phyloP scores from a whole-genome alignment of 2,888 invertebrate species.

The Perdita meconis region DNA sequence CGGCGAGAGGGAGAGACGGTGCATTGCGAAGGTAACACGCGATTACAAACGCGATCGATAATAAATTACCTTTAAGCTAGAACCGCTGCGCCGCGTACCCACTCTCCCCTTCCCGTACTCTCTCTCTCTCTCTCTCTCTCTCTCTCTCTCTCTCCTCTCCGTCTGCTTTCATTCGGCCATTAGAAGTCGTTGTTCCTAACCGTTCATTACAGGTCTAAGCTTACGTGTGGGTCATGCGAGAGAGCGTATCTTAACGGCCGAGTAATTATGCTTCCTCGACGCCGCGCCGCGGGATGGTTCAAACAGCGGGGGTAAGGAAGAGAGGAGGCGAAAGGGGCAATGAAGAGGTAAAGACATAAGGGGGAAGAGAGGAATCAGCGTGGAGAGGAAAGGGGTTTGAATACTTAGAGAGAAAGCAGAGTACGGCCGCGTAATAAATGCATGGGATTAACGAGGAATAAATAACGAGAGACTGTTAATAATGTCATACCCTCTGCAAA shows the following conservation, averaged over 20 bases:
- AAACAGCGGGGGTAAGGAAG: conserved; percentile 10
- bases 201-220: conserved; percentile 69
- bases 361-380: conserved; percentile 16
- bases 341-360: too few species aligned
- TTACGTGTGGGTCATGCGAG: conserved; percentile 63
- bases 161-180: conserved; percentile 64
- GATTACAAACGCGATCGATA: conserved; percentile 72
- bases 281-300: conserved; percentile 28
- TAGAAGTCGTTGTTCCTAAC: conserved; percentile 71
- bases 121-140: conserved; percentile 1
- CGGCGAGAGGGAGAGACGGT: conserved; percentile 26
- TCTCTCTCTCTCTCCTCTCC: background rate
- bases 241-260: conserved; percentile 67
- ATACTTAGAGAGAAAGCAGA: conserved; percentile 65
- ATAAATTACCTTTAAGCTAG: conserved; percentile 74
- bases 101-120: too few species aligned
- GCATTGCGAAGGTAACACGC: conserved; percentile 63
- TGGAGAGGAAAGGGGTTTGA: conserved; percentile 25
- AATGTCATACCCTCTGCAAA: conserved; percentile 56
- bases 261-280: conserved; percentile 69
- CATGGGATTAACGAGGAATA: conserved; percentile 75
- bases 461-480: conserved; percentile 75
- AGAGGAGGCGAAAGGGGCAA: background rate
- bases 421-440: conserved; percentile 70
- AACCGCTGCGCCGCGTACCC: conserved; percentile 49